Percentiles rank a stretch among this genome's conserved stretches.
phyloP scores from a whole-genome alignment of 2,888 invertebrate species.

The Apamea sordens region DNA sequence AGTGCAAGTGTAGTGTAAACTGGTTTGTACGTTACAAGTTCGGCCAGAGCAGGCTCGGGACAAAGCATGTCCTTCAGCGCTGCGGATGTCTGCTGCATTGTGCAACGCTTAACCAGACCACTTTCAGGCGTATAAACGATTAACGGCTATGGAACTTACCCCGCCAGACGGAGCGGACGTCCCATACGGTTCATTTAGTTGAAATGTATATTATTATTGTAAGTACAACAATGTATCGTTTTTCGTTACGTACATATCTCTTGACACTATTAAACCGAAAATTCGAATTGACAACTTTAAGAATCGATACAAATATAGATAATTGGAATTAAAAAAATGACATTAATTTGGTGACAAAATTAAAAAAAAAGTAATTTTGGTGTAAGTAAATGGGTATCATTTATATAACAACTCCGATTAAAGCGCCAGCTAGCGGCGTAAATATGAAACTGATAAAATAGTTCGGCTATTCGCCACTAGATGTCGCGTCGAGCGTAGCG shows the following conservation, averaged over 20 bases:
- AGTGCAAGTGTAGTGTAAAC: conserved; percentile 84
- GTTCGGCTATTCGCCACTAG: conserved; percentile 86
- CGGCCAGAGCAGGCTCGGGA: conserved; percentile 68
- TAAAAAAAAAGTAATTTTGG: not conserved
- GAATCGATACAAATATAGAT: not conserved
- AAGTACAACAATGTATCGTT: not conserved
- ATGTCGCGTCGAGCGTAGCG: conserved; percentile 75
- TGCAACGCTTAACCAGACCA: conserved; percentile 69
- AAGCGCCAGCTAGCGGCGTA: conserved; percentile 63
- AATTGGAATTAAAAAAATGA: not conserved
- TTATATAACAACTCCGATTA: not conserved
- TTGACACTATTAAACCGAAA: not conserved
- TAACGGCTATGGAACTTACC: conserved; percentile 41
- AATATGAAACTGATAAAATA: conserved; percentile 67
- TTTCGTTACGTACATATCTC: not conserved
- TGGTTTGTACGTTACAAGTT: conserved; percentile 76
- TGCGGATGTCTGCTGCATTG: conserved; percentile 80
- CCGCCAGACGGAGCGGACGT: conserved; percentile 28
- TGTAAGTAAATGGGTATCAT: too few species aligned
- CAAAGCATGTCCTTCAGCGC: conserved; percentile 81
- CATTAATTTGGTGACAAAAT: not conserved
- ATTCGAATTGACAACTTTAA: not conserved
- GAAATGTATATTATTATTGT: not conserved
- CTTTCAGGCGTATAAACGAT: conserved; percentile 69
- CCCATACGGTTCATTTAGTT: not conserved